Evolutionary conservation across 1,140 invertebrate genomes (phyloP).

Genomic region (Drosophila parabipectinata): DNA sequence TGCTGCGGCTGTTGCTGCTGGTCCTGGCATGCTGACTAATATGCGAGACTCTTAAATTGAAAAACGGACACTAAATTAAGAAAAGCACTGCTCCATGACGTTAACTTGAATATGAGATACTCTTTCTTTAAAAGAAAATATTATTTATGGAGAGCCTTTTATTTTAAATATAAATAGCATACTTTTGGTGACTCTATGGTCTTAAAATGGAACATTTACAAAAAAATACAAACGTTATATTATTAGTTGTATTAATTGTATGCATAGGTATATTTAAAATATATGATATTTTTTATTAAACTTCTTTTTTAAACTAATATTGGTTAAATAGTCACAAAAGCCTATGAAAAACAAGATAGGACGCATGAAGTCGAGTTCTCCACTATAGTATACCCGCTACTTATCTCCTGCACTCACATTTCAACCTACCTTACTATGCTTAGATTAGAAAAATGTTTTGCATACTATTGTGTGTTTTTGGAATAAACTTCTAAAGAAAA

Average conservation of each 20-base stretch:
- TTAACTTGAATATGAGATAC: background rate
- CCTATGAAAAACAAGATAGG: background rate
- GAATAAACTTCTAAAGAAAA: no score
- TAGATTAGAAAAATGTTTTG: no score
- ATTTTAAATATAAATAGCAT: background rate
- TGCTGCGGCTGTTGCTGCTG: slow-evolving; percentile 17
- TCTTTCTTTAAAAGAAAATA: background rate
- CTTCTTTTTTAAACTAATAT: background rate
- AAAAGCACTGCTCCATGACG: background rate
- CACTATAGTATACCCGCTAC: no score
- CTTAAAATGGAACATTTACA: background rate
- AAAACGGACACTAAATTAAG: slow-evolving; percentile 53
- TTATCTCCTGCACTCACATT: no score
- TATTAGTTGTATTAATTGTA: background rate
- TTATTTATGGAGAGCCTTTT: background rate
- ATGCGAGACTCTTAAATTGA: slow-evolving; percentile 44
- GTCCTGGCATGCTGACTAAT: slow-evolving; percentile 54
- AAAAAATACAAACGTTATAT: background rate
- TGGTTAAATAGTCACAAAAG: background rate
- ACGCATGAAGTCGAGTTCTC: no score
- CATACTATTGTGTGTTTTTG: no score
- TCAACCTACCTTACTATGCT: no score
- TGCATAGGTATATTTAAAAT: no score
- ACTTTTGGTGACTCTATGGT: background rate
- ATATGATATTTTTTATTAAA: no score